These are phyloP conservation scores for Artibeus jamaicensis DNA, from an alignment of 2,797 vertebrate species.

Conservation along the genomic window DNA sequence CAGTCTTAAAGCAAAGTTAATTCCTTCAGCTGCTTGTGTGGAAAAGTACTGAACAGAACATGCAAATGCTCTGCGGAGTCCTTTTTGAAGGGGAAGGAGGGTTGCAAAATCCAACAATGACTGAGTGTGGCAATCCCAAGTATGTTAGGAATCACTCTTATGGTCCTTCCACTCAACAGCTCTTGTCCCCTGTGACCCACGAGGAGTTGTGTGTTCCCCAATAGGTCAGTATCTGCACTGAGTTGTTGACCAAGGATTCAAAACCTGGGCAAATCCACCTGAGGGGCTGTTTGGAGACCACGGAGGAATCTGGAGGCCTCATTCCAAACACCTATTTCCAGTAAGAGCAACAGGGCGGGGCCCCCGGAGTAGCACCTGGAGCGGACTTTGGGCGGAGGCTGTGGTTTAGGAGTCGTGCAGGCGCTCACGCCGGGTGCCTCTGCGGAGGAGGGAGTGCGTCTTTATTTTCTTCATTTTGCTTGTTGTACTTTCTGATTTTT, in stretches of 20 bases:
- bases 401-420: not conserved
- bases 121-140: not conserved
- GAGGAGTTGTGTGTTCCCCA: not conserved
- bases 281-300: not conserved
- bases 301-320: not conserved
- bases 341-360: not conserved
- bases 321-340: not conserved
- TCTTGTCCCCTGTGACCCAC: not conserved
- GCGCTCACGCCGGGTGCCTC: not conserved
- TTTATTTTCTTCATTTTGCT: not conserved
- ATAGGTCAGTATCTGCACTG: not conserved
- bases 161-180: not conserved
- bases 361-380: not conserved
- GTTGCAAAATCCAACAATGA: conserved; percentile 12
- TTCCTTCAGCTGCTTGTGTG: not conserved
- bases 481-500: not conserved
- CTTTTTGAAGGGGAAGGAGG: conserved; percentile 4
- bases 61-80: not conserved
- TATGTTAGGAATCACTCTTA: not conserved
- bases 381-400: not conserved
- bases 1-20: not conserved
- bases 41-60: conserved; percentile 1
- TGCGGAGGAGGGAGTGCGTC: not conserved
- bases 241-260: not conserved
- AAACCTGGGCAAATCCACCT: not conserved